Evolutionary conservation across 1,140 invertebrate genomes (phyloP), one percentile per base, ranked within the genome.

Genomic region (Venturia canescens): DNA sequence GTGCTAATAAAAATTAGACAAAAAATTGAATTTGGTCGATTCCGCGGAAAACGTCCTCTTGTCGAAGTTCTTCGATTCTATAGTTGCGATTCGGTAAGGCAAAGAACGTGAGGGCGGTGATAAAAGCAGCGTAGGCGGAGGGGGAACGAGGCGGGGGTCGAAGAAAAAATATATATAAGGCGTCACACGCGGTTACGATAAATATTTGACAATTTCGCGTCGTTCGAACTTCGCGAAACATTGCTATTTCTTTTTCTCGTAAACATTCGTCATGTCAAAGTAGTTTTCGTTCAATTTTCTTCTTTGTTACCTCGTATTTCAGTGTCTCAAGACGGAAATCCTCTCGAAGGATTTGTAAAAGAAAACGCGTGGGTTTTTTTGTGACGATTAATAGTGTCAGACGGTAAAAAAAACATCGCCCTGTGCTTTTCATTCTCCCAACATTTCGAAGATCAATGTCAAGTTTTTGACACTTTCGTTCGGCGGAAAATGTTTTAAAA

Each of bases 211-310:
- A 44, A 63, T 79, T 60, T n/a, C 57, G 48, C 50, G 75, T 7
- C 21, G 21, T 21, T 26, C 23, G 70, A 50, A 26, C 3, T 23
- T 53, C 34, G 57, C 21, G 34, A 53, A 69, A 31, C 7, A 50
- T 18, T 48, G n/a, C 29, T 74, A 11, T 2, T 66, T 29, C 48
- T 48, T 53, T 66, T 50, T 57, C 18, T 57, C 53, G 11, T 60
- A 23, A 9, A n/a, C 27, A 70, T 70, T 72, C 60, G 69, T 80
- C 79, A 80, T 74, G 79, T 80, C 3, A 69, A 38, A 34, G 27
- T 21, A 60, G 60, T 72, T 71, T 80, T 80, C 74, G 2, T 44
- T 44, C 7, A 44, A 9, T 44, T 44, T 60, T 72, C 18, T 63
- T 26, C 34, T 26, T 53, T 21, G 21, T 69, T 63, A 1, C 26